Conservation (phyloP, 2,113 vertebrate genomes). For the Chaetura pelagica region DNA sequence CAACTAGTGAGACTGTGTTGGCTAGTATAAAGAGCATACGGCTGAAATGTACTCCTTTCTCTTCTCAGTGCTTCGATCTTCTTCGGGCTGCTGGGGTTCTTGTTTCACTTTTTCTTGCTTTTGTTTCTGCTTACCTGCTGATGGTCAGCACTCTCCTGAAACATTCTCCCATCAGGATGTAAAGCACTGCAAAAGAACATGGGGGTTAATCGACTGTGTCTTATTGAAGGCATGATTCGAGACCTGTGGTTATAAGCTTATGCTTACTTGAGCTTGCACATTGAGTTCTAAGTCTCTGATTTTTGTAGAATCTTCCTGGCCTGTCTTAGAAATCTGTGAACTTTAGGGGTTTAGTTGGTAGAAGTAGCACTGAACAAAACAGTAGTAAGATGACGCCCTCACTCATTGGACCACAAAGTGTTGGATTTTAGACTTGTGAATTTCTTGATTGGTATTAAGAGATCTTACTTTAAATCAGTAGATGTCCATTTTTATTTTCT, state of each 20-base stretch:
- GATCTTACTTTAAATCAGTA: neutral
- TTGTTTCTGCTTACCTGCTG: neutral
- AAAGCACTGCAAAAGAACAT: neutral
- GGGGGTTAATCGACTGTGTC: neutral
- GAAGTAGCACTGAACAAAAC: neutral
- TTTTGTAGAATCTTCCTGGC: neutral
- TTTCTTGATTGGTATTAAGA: neutral
- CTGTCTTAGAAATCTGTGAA: neutral
- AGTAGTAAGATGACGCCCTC: neutral
- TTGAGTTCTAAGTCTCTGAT: neutral
- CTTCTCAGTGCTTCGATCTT: accelerated
- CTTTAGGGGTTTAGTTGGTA: neutral
- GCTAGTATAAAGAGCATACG: neutral
- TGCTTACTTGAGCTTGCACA: neutral
- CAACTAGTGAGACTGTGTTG: neutral
- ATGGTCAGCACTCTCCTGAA: neutral
- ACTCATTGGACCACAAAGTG: neutral
- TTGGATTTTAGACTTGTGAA: neutral
- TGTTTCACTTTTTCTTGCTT: neutral
- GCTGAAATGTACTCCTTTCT: neutral
- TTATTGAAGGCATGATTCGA: neutral
- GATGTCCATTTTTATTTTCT: neutral
- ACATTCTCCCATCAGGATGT: neutral
- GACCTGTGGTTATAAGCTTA: neutral
- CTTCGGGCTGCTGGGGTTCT: neutral